Evolutionary conservation across 2,113 vertebrate species (phyloP), one percentile per base, ranked within the genome.

Genomic region (Tetrax tetrax): DNA sequence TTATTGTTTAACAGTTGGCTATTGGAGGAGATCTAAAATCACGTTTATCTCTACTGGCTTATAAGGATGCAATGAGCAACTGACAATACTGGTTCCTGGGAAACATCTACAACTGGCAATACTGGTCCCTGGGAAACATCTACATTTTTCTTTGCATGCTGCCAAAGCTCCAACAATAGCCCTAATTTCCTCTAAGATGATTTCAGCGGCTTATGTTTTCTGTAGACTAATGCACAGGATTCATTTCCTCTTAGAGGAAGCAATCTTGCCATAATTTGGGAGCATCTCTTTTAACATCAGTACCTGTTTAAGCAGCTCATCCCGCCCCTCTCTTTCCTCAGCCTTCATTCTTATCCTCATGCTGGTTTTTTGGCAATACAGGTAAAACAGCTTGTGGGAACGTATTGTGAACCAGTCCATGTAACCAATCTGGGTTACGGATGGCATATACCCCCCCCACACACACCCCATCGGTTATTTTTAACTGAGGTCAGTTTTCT

Each of bases 191-290:
- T 65, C 24, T 61, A 85, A 82, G 28, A 83, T 76, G 6, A 91
- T 94, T 93, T 81, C 65, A 91, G 74, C 57, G 76, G 63, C 82
- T 93, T 93, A 85, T 84, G 66, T 94, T 96, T 95, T 96, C 93
- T 94, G 91, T 83, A 91, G 70, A 63, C 78, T 95, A 85, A 92
- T 78, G 93, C 66, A 93, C 45, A 85, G 84, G 69, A 72, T 61
- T 57, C 53, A 83, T 85, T 97, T 97, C 93, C 91, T 92, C 68
- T 65, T 33, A 35, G 70, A 76, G 93, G 70, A 96, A 96, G 82
- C 65, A 82, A 65, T 72, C 57, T 57, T 41, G 35, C 61, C 4
- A 1, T 71, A 84, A 95, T 85, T 87, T 48, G 65, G 82, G 65
- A 94, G 65, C 64, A 60, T 53, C 83, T 84, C 85, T 57, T 35